A percentile compares a stretch with the other conserved stretches of the same genome.
Evolutionary conservation across 1,140 invertebrate genomes (phyloP).

Genomic region (Atta colombica): DNA sequence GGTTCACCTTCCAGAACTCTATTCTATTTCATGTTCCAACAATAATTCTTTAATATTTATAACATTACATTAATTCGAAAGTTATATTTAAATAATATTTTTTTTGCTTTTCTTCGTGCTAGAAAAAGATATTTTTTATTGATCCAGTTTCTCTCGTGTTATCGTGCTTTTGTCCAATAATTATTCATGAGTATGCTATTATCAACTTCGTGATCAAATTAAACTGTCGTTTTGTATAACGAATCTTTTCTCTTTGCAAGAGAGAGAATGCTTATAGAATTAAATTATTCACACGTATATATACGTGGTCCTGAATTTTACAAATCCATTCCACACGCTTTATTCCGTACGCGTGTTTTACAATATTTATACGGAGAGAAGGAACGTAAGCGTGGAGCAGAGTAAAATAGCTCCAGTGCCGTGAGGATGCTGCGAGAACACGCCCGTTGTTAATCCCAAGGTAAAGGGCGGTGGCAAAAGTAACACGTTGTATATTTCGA

Average conservation of each 20-base stretch:
- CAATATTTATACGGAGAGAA: neutral
- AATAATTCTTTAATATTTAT: neutral
- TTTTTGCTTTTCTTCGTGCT: neutral
- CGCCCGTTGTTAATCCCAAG: conserved; percentile 42
- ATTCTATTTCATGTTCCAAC: neutral
- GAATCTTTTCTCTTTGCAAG: neutral
- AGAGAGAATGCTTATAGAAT: conserved; percentile 1
- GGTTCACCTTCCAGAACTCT: conserved; percentile 3
- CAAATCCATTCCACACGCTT: neutral
- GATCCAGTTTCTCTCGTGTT: neutral
- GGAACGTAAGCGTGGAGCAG: neutral
- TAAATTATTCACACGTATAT: neutral
- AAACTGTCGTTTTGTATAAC: neutral
- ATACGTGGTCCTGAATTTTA: neutral
- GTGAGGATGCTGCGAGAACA: conserved; percentile 33
- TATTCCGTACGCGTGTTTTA: neutral
- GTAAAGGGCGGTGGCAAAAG: conserved; percentile 39
- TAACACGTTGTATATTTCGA: conserved; percentile 50
- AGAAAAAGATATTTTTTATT: neutral
- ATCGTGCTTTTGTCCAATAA: neutral
- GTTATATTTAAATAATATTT: neutral
- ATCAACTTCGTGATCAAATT: conserved; percentile 12
- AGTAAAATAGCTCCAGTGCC: conserved; percentile 32
- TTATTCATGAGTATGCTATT: neutral
- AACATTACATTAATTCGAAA: neutral